These are phyloP conservation scores for Dendrolimus pini DNA, from an alignment of 2,888 invertebrate genomes.

Conservation along the genomic window DNA sequence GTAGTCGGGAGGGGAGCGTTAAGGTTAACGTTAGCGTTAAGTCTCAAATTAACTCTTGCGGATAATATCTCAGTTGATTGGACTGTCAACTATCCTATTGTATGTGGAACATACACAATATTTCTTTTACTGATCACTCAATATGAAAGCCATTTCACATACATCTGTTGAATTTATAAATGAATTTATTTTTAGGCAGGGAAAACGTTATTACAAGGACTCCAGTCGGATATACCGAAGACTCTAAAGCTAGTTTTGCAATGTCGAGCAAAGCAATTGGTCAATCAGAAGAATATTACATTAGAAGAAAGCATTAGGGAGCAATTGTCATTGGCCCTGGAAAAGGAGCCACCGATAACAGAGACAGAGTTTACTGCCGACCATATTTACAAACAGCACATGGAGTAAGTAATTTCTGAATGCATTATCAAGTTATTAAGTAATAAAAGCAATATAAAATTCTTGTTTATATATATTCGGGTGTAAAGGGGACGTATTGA, in stretches of 20 bases:
- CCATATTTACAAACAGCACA: slow-evolving; percentile 52
- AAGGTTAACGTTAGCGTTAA: too few relatives aligned
- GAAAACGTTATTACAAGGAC: slow-evolving; percentile 52
- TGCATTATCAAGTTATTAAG: not conserved
- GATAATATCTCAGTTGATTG: too few relatives aligned
- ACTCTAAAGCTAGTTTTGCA: slow-evolving; percentile 43
- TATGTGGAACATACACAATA: too few relatives aligned
- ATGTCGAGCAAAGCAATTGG: slow-evolving; percentile 46
- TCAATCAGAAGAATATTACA: slow-evolving; percentile 35
- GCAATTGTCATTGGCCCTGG: slow-evolving; percentile 25
- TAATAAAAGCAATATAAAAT: not conserved
- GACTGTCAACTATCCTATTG: too few relatives aligned
- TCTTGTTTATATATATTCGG: not conserved
- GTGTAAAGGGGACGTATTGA: too few relatives aligned
- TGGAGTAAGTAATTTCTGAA: slow-evolving; percentile 46
- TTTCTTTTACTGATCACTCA: too few relatives aligned
- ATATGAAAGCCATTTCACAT: too few relatives aligned
- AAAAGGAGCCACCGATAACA: slow-evolving; percentile 17
- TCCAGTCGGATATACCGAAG: slow-evolving; percentile 40
- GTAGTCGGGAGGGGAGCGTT: too few relatives aligned
- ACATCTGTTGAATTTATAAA: too few relatives aligned
- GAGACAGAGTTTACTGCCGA: slow-evolving; percentile 44
- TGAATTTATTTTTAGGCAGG: slow-evolving; percentile 50
- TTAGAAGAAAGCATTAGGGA: slow-evolving; percentile 26
- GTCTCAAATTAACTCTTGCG: too few relatives aligned